Percentiles rank a stretch among this genome's conserved stretches.
phyloP scores from a whole-genome alignment of 2,888 invertebrate genomes.

The Nycteola revayana region DNA sequence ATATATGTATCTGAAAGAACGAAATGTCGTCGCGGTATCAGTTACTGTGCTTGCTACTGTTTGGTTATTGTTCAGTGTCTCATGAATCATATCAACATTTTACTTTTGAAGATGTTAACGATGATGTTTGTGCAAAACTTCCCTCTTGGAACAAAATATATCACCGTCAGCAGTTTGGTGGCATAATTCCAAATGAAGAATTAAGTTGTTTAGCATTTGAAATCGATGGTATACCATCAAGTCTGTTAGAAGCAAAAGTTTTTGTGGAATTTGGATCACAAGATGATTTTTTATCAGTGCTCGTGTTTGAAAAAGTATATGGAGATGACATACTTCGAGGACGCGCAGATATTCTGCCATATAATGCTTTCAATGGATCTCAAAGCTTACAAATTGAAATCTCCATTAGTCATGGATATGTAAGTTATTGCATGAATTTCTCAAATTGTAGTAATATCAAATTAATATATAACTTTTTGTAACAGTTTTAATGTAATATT shows the following conservation, averaged over 20 bases:
- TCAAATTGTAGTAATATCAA: too few relatives aligned
- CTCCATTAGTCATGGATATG: conserved; percentile 22
- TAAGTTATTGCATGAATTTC: too few relatives aligned
- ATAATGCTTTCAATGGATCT: conserved; percentile 13
- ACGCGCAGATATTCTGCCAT: conserved; percentile 15
- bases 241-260: conserved; percentile 21
- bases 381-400: conserved; percentile 18
- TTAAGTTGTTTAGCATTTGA: conserved; percentile 21
- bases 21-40: conserved; percentile 17
- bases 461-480: too few relatives aligned
- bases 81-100: conserved; percentile 8
- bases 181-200: conserved; percentile 9
- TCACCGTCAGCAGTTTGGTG: background rate
- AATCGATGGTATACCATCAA: conserved; percentile 12
- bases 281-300: conserved; percentile 31
- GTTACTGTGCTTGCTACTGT: conserved; percentile 9
- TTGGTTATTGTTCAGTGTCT: conserved; percentile 5
- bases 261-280: conserved; percentile 16
- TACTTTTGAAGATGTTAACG: conserved; percentile 4
- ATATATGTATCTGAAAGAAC: background rate
- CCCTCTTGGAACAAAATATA: conserved; percentile 4
- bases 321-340: conserved; percentile 7
- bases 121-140: conserved; percentile 6
- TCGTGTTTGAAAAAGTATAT: conserved; percentile 24
- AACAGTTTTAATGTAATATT: too few relatives aligned